Percentiles rank a stretch among this genome's conserved stretches.
These are phyloP conservation scores for Triplophysa tibetana DNA, from an alignment of 2,113 vertebrate genomes.

Conservation along the genomic window DNA sequence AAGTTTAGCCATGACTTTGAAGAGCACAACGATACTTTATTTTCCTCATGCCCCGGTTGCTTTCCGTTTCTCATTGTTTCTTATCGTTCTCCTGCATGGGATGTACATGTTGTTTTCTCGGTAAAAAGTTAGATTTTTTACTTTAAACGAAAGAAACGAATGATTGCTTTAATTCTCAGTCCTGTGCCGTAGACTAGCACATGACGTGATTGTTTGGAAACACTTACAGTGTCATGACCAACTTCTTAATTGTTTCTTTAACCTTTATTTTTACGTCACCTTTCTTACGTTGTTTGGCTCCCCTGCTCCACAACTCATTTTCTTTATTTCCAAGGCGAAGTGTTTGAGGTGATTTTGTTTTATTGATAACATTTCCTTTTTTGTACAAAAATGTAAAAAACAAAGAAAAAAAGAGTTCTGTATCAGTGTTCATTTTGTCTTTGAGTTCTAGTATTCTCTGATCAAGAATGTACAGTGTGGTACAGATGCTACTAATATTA, in stretches of 20 bases:
- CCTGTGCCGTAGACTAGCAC: conserved; percentile 32
- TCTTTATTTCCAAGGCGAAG: conserved; percentile 48
- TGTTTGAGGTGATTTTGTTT: conserved; percentile 53
- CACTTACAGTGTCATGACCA: conserved; percentile 49
- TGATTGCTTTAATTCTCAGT: conserved; percentile 44
- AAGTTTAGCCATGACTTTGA: conserved; percentile 45
- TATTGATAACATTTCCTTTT: conserved; percentile 38
- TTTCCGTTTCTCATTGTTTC: conserved; percentile 34
- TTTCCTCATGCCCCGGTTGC: conserved; percentile 15
- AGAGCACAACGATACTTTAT: conserved; percentile 34
- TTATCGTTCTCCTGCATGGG: conserved; percentile 16
- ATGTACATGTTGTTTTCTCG: conserved; percentile 46
- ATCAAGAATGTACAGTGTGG: conserved; percentile 43
- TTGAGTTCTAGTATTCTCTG: conserved; percentile 44
- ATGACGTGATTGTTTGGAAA: conserved; percentile 50
- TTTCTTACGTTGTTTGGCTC: conserved; percentile 58
- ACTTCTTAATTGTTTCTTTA: conserved; percentile 49
- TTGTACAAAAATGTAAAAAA: conserved; percentile 41
- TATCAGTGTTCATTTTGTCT: conserved; percentile 53
- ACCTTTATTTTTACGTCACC: conserved; percentile 52
- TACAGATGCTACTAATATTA: conserved; percentile 27
- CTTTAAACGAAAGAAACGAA: conserved; percentile 5
- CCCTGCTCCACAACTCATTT: conserved; percentile 32
- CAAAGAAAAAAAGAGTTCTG: conserved; percentile 41
- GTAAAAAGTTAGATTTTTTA: conserved; percentile 42